Conservation (phyloP, 2,888 invertebrate species). For the Polyommatus icarus region DNA sequence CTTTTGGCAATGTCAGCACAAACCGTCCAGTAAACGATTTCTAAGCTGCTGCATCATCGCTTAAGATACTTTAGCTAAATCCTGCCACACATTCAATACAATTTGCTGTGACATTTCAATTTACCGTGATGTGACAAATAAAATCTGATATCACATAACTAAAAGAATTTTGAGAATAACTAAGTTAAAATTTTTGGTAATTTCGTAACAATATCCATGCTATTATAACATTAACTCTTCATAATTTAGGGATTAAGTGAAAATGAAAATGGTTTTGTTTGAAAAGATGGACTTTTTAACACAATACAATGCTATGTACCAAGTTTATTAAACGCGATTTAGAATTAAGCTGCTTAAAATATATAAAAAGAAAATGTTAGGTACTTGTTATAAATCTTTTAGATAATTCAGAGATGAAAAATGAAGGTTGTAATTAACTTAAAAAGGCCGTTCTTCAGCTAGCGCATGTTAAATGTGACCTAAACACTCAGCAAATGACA, state of each 20-base stretch:
- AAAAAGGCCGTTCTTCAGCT: background rate
- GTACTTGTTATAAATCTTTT: background rate
- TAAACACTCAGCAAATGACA: too few species aligned
- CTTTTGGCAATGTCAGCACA: background rate
- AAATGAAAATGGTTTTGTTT: background rate
- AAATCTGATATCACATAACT: background rate
- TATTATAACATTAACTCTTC: background rate
- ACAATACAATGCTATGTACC: too few species aligned
- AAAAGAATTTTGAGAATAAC: background rate
- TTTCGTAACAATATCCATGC: background rate
- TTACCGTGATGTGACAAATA: background rate
- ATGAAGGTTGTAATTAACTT: background rate
- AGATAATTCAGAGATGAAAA: background rate
- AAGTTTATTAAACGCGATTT: background rate
- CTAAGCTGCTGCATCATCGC: background rate
- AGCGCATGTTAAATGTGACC: too few species aligned
- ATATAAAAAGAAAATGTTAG: background rate
- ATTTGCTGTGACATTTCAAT: conserved; percentile 7
- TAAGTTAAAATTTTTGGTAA: background rate
- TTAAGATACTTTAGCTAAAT: background rate
- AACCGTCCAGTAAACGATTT: background rate
- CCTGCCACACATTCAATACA: conserved; percentile 2
- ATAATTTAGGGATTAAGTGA: background rate
- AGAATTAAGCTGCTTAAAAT: conserved; percentile 1
- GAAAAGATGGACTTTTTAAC: background rate